Conservation (phyloP, 1,140 invertebrate genomes). For the Drosophila simulans region DNA sequence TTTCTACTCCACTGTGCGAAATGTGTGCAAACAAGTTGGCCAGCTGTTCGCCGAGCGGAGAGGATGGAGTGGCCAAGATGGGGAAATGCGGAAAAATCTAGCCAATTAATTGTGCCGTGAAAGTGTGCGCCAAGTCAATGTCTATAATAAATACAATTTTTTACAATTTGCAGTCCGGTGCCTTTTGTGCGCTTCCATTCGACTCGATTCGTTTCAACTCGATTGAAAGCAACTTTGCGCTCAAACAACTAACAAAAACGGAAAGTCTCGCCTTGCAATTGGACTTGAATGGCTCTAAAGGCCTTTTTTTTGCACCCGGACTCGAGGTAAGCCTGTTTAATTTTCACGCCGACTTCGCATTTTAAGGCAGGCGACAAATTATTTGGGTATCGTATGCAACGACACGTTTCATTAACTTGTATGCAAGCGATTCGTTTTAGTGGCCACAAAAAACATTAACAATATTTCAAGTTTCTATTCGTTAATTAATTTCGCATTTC, state of each 20-base stretch:
- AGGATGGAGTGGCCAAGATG: not conserved
- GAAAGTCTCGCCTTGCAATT: slow-evolving; percentile 41
- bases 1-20: slow-evolving; percentile 59
- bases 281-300: slow-evolving; percentile 40
- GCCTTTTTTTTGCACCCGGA: slow-evolving; percentile 10
- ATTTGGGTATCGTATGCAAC: slow-evolving; percentile 11
- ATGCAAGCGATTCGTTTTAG: not conserved
- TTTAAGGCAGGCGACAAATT: slow-evolving; percentile 13
- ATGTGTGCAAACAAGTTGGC: slow-evolving; percentile 69
- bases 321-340: slow-evolving; percentile 49
- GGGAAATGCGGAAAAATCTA: slow-evolving; percentile 58
- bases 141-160: slow-evolving; percentile 76
- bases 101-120: slow-evolving; percentile 75
- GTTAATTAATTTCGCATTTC: too few species aligned
- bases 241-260: slow-evolving; percentile 36
- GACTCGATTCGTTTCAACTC: slow-evolving; percentile 36
- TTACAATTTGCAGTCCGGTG: slow-evolving; percentile 65
- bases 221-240: slow-evolving; percentile 68
- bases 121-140: slow-evolving; percentile 59
- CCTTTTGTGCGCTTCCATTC: slow-evolving; percentile 34
- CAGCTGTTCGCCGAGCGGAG: slow-evolving; percentile 56
- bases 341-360: slow-evolving; percentile 4
- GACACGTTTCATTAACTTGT: not conserved
- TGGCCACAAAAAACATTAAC: not conserved
- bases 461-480: not conserved